These are phyloP conservation scores for Incurvaria masculella DNA, from an alignment of 2,888 invertebrate genomes.

Conservation along the genomic window DNA sequence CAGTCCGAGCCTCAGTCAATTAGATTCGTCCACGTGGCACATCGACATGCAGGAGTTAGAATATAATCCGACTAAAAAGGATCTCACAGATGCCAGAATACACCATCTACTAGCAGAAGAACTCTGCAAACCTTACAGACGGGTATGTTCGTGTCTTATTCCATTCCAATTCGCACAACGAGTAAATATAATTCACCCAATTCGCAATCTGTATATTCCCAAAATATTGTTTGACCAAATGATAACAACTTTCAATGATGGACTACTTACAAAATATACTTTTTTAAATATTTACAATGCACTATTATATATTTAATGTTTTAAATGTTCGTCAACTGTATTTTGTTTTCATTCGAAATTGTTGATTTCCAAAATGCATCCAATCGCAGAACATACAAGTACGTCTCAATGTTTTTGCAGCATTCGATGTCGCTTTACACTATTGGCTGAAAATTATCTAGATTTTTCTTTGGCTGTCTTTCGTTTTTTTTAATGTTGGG, in stretches of 20 bases:
- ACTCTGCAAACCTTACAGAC: slow-evolving; percentile 80
- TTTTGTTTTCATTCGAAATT: background rate
- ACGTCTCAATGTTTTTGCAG: background rate
- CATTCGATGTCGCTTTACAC: background rate
- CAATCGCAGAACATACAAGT: background rate
- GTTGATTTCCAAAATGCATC: background rate
- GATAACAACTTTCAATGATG: too few relatives aligned
- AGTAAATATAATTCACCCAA: too few relatives aligned
- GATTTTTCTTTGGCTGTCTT: too few relatives aligned
- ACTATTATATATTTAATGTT: too few relatives aligned
- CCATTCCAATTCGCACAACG: too few relatives aligned
- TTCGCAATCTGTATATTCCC: too few relatives aligned
- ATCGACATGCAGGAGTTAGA: slow-evolving; percentile 92
- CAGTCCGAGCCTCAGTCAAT: slow-evolving; percentile 81
- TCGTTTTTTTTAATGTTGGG: too few relatives aligned
- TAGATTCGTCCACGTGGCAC: slow-evolving; percentile 84
- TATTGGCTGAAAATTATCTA: background rate
- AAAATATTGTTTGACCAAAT: too few relatives aligned
- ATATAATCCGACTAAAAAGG: slow-evolving; percentile 89
- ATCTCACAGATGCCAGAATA: slow-evolving; percentile 89
- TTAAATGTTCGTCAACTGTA: too few relatives aligned
- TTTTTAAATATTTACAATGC: too few relatives aligned
- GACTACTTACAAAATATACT: too few relatives aligned
- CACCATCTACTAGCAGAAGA: slow-evolving; percentile 91
- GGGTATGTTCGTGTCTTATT: slow-evolving; percentile 58